Base-by-base conservation (phyloP, 2,797 vertebrate genomes). In the Hirundo rustica region DNA sequence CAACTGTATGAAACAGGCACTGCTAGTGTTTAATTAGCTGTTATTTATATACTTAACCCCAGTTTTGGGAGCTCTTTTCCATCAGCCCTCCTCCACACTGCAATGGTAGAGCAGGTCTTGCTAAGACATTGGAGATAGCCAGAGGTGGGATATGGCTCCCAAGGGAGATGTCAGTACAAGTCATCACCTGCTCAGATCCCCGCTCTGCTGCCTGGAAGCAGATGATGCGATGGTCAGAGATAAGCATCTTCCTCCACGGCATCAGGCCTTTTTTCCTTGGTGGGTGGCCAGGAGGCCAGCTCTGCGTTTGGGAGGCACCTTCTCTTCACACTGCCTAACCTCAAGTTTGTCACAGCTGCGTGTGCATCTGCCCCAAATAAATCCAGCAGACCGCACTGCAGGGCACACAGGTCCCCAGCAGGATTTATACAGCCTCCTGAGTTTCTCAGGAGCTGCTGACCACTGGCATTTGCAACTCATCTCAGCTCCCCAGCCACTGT, bases 101-200 rank as follows among this genome's bases (percentile, higher is more conserved):
- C 51, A 74, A 13, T 2, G 9, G 81, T 44, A 83, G 42, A 91
- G 78, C n/a, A 85, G 70, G 42, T 77, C 55, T 83, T 89, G 61
- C 75, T 83, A 74, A 74, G 64, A 53, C 85, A 91, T 10, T 0
- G 4, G n/a, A 79, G 77, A 55, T 40, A 82, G 9, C 29, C 51
- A 70, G 67, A 79, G 75, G 65, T 83, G 65, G 78, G 62, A 38
- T 83, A 74, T 2, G 5, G 55, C 53, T 83, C 53, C 72, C 53
- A 85, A 54, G 86, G 53, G 55, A 70, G 84, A 60, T 40, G 32
- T 70, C 38, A 48, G 34, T 44, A 51, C 0, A 1, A 89, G 87
- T 82, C 78, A 91, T 61, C 81, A 70, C 78, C 81, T 87, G 84
- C 67, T 94, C 36, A 79, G 74, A 89, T 76, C 58, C 55, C 86